phyloP scores from a whole-genome alignment of 2,797 vertebrate genomes.

The Vultur gryphus region DNA sequence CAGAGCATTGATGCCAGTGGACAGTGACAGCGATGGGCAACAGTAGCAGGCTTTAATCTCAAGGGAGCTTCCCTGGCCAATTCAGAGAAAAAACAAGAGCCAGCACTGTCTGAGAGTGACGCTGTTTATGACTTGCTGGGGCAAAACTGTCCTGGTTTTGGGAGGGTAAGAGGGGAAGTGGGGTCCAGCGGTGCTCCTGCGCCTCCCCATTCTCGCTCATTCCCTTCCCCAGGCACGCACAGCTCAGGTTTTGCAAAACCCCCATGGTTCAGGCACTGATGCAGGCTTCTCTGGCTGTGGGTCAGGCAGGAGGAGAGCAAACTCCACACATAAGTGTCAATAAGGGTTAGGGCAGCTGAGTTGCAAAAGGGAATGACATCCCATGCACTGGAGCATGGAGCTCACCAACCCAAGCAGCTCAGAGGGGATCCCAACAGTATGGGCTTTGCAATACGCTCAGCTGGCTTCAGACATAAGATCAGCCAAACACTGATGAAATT shows the following conservation, averaged over 20 bases:
- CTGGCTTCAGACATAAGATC: not conserved
- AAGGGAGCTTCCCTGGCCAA: not conserved
- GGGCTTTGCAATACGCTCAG: not conserved
- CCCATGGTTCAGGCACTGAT: accelerated
- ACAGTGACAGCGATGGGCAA: not conserved
- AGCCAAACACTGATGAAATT: not conserved
- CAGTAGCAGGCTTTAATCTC: not conserved
- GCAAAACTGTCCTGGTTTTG: not conserved
- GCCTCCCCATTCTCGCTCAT: accelerated
- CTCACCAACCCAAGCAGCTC: not conserved
- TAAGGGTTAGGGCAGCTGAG: not conserved
- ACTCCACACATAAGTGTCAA: accelerated
- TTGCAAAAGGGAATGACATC: accelerated
- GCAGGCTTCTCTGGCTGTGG: not conserved
- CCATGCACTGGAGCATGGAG: accelerated
- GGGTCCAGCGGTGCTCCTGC: not conserved
- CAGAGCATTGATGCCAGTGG: not conserved
- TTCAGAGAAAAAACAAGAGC: not conserved
- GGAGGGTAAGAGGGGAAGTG: not conserved
- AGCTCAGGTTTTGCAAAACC: not conserved
- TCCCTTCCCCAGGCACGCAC: not conserved
- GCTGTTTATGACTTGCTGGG: not conserved
- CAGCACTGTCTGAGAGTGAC: not conserved
- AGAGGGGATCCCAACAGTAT: accelerated
- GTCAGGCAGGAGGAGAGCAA: not conserved